These are phyloP conservation scores for Nyctalus aviator DNA, from an alignment of 2,797 vertebrate genomes.

Conservation along the genomic window DNA sequence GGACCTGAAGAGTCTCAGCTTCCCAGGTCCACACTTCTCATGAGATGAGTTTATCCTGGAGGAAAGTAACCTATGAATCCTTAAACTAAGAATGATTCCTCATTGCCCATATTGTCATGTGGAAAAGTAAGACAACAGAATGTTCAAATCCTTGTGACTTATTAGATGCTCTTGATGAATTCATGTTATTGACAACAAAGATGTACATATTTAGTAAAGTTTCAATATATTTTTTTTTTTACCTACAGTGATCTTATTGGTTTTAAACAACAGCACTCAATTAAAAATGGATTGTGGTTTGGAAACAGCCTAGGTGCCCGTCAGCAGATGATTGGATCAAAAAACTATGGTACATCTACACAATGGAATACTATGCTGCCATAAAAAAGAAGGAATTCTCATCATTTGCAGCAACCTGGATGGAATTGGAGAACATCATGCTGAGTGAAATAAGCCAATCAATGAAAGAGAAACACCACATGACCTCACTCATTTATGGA, in stretches of 20 bases:
- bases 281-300: slow-evolving; percentile 66
- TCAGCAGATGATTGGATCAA: no score
- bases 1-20: background rate
- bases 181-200: slow-evolving; percentile 2
- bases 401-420: no score
- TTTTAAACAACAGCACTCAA: slow-evolving; percentile 69
- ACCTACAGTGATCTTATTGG: slow-evolving; percentile 64
- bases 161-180: slow-evolving; percentile 37
- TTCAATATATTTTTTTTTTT: slow-evolving; percentile 65
- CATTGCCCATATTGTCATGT: slow-evolving; percentile 3
- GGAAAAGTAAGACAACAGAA: slow-evolving; percentile 46
- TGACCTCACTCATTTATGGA: no score
- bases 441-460: no score
- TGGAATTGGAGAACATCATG: no score
- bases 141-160: slow-evolving; percentile 36
- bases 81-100: slow-evolving; percentile 61
- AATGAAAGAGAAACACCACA: no score
- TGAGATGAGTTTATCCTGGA: background rate
- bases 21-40: background rate
- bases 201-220: slow-evolving; percentile 40
- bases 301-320: no score
- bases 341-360: no score
- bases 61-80: slow-evolving; percentile 16
- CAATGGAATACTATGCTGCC: no score
- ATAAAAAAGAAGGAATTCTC: no score